Evolutionary conservation across 2,888 invertebrate species (phyloP).

Genomic region (Diabrotica balteata): DNA sequence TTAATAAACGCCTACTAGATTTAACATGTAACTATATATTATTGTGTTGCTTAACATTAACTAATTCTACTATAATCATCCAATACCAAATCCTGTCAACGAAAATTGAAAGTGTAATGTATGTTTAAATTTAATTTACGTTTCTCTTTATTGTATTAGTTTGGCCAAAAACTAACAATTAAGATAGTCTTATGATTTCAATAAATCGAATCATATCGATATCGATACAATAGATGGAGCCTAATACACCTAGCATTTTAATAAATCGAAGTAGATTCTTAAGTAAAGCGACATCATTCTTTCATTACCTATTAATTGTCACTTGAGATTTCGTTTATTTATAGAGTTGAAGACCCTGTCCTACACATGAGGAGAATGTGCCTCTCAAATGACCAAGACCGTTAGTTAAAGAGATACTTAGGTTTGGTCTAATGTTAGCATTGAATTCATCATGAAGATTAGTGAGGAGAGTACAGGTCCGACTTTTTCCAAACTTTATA

Average conservation of each 20-base stretch:
- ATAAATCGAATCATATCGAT: neutral
- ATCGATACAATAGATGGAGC: too few species aligned
- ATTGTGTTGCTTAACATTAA: too few species aligned
- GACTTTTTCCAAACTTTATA: neutral
- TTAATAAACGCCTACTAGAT: too few species aligned
- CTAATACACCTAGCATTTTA: neutral
- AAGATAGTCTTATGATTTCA: neutral
- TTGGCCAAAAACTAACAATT: neutral
- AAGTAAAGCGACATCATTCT: neutral
- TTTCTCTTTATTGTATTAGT: neutral
- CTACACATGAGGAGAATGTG: conserved; percentile 4
- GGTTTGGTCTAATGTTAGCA: conserved; percentile 16
- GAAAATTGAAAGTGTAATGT: neutral
- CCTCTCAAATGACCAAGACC: conserved; percentile 17
- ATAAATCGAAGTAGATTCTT: neutral
- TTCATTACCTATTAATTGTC: neutral
- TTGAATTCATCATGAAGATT: conserved; percentile 9
- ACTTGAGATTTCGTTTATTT: conserved; percentile 6
- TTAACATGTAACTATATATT: too few species aligned
- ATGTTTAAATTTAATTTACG: neutral
- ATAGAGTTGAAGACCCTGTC: conserved; percentile 25
- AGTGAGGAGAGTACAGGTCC: conserved; percentile 2
- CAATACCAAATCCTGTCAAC: neutral
- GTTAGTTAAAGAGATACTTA: conserved; percentile 3
- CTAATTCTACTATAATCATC: too few species aligned